Base-by-base conservation (phyloP, 2,888 invertebrate species). In the Cataglyphis albicans region DNA sequence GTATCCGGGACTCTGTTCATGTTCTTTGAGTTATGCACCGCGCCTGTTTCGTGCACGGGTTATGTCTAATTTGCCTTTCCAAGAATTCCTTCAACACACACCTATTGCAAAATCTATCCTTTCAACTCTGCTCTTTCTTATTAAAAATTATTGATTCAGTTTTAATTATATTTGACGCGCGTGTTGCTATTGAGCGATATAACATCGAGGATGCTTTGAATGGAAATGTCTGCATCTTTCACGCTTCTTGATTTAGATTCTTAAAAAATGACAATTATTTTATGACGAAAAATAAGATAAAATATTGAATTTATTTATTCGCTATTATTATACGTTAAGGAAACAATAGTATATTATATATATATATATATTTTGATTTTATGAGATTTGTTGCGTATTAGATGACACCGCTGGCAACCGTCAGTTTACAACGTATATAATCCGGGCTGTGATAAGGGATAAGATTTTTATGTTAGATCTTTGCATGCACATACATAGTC, bases 1-100 rank as follows among this genome's bases (percentile, higher is more conserved):
- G 85, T 84, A 82, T 82, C 85, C 44, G 44, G 84, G 81, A 81
- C 83, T 82, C 76, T 81, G 85, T 88, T 87, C 88, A 76, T 88
- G 84, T 73, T 86, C 83, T 55, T 78, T 81, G 89, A 89, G 86
- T 89, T 89, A 88, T 90, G 89, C 84, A 61, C 74, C 84, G 84
- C 82, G 86, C 88, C 87, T 88, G 88, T 86, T 81, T 63, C 72
- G 75, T 35, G 48, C 76, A 68, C 81, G 59, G 84, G 84, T 89
- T 86, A 72, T 74, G 81, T 89, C 83, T 85, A 89, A 89, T 89
- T 87, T 84, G 82, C 83, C 64, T 84, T 83, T 61, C 73, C 80
- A 38, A 35, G 72, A 87, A 89, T 89, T 88, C 84, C 89, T 72
- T 59, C 72, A 35, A 21, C 21, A 82, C 61, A 35, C 25, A 41